A percentile compares a stretch with the other conserved stretches of the same genome.
phyloP scores from a whole-genome alignment of 2,113 vertebrate genomes.

The Nematolebias whitei region DNA sequence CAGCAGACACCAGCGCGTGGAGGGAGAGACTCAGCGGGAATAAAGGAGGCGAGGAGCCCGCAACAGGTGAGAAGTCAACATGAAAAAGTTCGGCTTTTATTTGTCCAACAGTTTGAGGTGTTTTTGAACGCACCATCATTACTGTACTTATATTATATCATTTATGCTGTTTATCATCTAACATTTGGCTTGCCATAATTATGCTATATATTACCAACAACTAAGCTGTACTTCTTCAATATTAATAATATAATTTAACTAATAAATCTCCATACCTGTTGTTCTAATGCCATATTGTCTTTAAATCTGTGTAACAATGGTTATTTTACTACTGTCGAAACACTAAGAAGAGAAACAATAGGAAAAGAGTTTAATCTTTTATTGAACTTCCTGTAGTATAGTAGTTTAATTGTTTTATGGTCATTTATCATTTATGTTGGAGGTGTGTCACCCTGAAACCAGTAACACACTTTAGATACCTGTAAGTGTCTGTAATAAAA shows the following conservation, averaged over 20 bases:
- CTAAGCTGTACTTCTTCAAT: no score
- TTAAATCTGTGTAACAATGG: background rate
- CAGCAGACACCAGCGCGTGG: background rate
- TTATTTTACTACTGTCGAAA: background rate
- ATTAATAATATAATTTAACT: no score
- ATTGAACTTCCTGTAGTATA: constrained; percentile 19
- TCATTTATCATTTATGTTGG: constrained; percentile 12
- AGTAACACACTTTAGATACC: constrained; percentile 15
- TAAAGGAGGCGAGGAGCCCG: constrained; percentile 45
- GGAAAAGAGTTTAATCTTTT: constrained; percentile 11
- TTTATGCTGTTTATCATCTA: no score
- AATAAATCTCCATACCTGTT: no score
- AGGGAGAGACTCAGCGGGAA: background rate
- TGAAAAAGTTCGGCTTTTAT: constrained; percentile 23
- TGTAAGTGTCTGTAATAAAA: no score
- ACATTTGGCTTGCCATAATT: no score
- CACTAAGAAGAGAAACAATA: background rate
- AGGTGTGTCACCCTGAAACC: constrained; percentile 28
- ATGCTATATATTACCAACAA: no score
- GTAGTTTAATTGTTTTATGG: constrained; percentile 33
- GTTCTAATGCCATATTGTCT: no score
- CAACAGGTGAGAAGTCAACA: constrained; percentile 49
- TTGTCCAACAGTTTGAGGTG: no score
- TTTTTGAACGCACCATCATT: no score
- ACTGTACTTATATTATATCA: no score